phyloP scores from a whole-genome alignment of 2,113 vertebrate species.

The Noctilio leporinus region DNA sequence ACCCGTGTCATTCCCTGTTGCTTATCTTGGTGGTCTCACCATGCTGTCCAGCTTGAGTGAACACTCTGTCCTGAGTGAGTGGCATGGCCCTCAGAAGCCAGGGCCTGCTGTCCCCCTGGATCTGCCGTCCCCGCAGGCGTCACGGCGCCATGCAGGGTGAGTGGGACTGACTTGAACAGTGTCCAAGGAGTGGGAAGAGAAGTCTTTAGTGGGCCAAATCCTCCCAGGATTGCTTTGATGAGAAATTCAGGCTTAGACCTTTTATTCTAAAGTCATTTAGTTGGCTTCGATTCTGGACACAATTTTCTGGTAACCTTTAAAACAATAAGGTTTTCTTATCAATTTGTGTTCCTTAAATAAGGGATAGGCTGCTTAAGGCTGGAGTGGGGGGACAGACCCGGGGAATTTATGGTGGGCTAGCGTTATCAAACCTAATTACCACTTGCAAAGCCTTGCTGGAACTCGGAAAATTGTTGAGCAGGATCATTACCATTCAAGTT shows the following conservation, averaged over 20 bases:
- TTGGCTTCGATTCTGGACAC: neutral
- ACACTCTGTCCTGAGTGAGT: neutral
- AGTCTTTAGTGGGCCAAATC: neutral
- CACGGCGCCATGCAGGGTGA: accelerated
- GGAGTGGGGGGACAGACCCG: neutral
- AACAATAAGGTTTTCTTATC: constrained; percentile 21
- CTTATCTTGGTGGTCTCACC: neutral
- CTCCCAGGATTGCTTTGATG: neutral
- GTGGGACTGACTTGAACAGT: neutral
- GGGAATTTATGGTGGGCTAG: neutral
- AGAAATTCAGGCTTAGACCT: neutral
- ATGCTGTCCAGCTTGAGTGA: neutral
- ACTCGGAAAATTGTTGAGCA: neutral
- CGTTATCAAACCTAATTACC: constrained; percentile 35
- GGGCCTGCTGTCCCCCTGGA: neutral
- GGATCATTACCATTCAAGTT: neutral
- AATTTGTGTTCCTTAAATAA: constrained; percentile 26
- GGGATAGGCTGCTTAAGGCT: neutral
- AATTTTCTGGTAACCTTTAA: constrained; percentile 36
- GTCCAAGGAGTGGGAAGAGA: neutral
- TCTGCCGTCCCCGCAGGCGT: too few relatives aligned
- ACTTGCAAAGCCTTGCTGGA: constrained; percentile 3
- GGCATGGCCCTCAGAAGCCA: accelerated
- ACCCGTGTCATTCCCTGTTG: neutral
- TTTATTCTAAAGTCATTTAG: neutral